Percentiles rank a stretch among this genome's conserved stretches.
Evolutionary conservation across 2,113 vertebrate genomes (phyloP).

Genomic region (Oryzias curvinotus): DNA sequence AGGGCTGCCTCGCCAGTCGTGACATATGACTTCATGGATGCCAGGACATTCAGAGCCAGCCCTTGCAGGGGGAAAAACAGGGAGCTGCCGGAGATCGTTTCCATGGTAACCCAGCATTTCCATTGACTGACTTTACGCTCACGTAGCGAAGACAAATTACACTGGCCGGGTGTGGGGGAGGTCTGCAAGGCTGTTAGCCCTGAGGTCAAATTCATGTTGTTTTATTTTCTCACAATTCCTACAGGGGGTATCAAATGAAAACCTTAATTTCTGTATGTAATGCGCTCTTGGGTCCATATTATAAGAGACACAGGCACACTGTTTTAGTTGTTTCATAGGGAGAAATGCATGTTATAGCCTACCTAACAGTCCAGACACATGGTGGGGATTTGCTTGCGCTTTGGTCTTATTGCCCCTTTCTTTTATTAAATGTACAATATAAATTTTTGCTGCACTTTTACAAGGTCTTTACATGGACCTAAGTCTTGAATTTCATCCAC

Average conservation of each 20-base stretch:
- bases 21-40: slow-evolving; percentile 77
- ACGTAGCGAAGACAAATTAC: slow-evolving; percentile 82
- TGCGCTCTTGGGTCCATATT: slow-evolving; percentile 47
- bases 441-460: not conserved
- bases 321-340: slow-evolving; percentile 53
- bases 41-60: slow-evolving; percentile 69
- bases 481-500: slow-evolving; percentile 17
- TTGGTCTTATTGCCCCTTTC: slow-evolving; percentile 21
- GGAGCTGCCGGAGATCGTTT: slow-evolving; percentile 73
- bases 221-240: slow-evolving; percentile 77
- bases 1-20: slow-evolving; percentile 62
- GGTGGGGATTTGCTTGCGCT: slow-evolving; percentile 24
- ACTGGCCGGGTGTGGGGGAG: slow-evolving; percentile 70
- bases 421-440: slow-evolving; percentile 17
- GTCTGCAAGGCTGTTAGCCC: slow-evolving; percentile 77
- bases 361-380: slow-evolving; percentile 30
- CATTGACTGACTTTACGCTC: slow-evolving; percentile 81
- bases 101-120: slow-evolving; percentile 80
- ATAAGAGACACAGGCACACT: slow-evolving; percentile 56
- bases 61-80: slow-evolving; percentile 45
- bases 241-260: slow-evolving; percentile 66
- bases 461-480: slow-evolving; percentile 7
- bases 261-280: slow-evolving; percentile 61
- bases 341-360: slow-evolving; percentile 24
- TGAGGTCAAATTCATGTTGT: slow-evolving; percentile 77